phyloP scores from a whole-genome alignment of 2,797 vertebrate species.

The Loriculus beryllinus region DNA sequence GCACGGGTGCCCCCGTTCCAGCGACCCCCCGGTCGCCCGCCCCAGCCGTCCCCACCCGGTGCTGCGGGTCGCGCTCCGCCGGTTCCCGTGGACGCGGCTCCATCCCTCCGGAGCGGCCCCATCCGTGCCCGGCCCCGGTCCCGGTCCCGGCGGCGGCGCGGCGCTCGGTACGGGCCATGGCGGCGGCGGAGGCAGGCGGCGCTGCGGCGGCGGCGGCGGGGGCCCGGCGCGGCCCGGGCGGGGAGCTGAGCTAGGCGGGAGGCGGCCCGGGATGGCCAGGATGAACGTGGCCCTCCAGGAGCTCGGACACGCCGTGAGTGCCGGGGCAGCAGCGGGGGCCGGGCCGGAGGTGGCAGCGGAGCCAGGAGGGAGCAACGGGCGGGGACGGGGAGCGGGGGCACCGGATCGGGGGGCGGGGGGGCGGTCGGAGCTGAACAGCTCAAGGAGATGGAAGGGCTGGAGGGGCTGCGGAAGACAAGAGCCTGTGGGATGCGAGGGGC shows the following conservation, averaged over 20 bases:
- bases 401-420: neutral
- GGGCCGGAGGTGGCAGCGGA: neutral
- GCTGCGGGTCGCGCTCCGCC: neutral
- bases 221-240: constrained; percentile 28
- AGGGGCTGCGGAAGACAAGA: neutral
- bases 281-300: constrained; percentile 96
- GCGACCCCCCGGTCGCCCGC: neutral
- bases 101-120: neutral
- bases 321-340: neutral
- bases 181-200: constrained; percentile 14
- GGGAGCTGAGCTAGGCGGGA: constrained; percentile 43
- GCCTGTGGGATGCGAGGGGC: neutral
- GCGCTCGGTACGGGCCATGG: neutral
- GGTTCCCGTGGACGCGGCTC: neutral
- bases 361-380: neutral
- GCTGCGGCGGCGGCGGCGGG: neutral
- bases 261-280: constrained; percentile 72
- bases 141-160: neutral
- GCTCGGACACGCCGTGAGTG: constrained; percentile 88
- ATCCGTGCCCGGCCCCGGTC: neutral
- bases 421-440: neutral
- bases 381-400: neutral
- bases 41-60: neutral
- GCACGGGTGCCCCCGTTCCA: neutral
- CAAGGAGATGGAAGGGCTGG: neutral